These are phyloP conservation scores for Saxidomus purpurata DNA, from an alignment of 1,140 invertebrate species.

Conservation along the genomic window DNA sequence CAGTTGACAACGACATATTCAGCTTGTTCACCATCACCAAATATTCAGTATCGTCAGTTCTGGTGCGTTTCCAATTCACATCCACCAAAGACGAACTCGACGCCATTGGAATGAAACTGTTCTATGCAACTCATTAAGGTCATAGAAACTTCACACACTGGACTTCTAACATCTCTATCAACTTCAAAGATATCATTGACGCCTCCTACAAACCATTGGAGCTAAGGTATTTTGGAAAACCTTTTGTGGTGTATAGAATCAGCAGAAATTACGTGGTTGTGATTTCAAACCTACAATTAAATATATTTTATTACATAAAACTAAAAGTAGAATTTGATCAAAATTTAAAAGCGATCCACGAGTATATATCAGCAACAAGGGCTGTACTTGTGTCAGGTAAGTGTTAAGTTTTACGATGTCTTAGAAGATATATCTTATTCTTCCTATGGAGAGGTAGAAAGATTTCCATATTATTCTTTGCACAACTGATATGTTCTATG, in stretches of 20 bases:
- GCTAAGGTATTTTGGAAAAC: slow-evolving; percentile 48
- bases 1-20: background rate
- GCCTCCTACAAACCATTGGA: background rate
- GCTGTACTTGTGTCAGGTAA: background rate
- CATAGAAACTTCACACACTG: background rate
- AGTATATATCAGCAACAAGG: background rate
- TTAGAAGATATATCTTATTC: too few relatives aligned
- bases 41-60: background rate
- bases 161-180: slow-evolving; percentile 21
- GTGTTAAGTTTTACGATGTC: too few relatives aligned
- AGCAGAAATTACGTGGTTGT: slow-evolving; percentile 5
- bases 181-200: slow-evolving; percentile 7
- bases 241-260: slow-evolving; percentile 25
- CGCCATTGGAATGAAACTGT: background rate
- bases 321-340: slow-evolving; percentile 29
- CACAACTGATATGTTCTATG: too few relatives aligned
- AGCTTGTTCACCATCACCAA: background rate
- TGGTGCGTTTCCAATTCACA: slow-evolving; percentile 41
- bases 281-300: background rate
- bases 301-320: slow-evolving; percentile 35
- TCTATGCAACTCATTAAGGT: background rate
- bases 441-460: too few relatives aligned
- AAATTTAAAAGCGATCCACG: background rate
- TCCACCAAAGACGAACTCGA: background rate
- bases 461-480: too few relatives aligned